Evolutionary conservation across 2,113 vertebrate species (phyloP).

Genomic region (Cheilinus undulatus): DNA sequence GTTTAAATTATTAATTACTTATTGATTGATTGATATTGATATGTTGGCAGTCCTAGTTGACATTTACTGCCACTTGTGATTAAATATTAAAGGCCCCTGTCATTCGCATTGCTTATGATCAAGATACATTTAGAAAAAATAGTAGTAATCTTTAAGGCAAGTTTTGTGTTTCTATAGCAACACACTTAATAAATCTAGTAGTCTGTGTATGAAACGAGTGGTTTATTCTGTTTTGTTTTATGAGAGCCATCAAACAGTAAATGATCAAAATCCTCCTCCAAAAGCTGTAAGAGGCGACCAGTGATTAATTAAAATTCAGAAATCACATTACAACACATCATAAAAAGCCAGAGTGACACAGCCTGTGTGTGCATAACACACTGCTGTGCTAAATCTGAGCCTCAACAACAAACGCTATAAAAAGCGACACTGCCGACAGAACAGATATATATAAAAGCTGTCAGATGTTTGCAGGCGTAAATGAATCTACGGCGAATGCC

Average conservation of each 20-base stretch:
- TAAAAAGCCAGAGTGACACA: slow-evolving; percentile 7
- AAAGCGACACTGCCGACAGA: slow-evolving; percentile 26
- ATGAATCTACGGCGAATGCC: slow-evolving; percentile 24
- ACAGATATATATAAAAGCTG: slow-evolving; percentile 44
- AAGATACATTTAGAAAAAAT: too few relatives aligned
- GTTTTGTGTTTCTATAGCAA: not conserved
- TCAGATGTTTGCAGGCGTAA: slow-evolving; percentile 38
- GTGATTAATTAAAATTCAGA: not conserved
- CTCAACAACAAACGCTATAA: slow-evolving; percentile 15
- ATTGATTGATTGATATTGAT: too few relatives aligned
- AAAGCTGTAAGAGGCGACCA: not conserved
- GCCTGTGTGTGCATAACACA: slow-evolving; percentile 14
- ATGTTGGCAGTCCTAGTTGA: too few relatives aligned
- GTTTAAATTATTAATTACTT: too few relatives aligned
- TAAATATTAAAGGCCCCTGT: too few relatives aligned
- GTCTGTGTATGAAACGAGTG: not conserved
- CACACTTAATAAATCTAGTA: not conserved
- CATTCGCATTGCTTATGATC: too few relatives aligned
- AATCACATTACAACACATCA: slow-evolving; percentile 1
- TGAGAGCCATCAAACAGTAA: not conserved
- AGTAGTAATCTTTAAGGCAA: too few relatives aligned
- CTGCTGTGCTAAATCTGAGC: slow-evolving; percentile 18
- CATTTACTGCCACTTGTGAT: too few relatives aligned
- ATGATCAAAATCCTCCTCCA: not conserved
- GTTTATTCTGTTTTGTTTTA: not conserved